Evolutionary conservation across 23 tunicate species (phyloP).

Genomic region (Trididemnum clinides): DNA sequence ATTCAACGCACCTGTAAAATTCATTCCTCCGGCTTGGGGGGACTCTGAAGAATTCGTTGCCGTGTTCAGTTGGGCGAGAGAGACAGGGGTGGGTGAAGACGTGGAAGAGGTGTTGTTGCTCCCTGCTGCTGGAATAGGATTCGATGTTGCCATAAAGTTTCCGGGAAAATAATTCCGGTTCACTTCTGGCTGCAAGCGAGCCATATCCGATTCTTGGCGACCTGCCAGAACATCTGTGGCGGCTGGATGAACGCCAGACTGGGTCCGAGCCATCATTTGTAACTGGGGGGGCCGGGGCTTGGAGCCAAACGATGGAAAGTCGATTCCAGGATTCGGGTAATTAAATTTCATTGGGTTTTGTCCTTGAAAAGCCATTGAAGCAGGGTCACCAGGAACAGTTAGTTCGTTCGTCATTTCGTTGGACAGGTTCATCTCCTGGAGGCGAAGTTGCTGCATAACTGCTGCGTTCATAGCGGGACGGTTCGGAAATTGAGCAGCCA

Average conservation of each 20-base stretch:
- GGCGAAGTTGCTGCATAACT: constrained; percentile 33
- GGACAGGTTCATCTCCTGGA: constrained; percentile 28
- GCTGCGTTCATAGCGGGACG: constrained; percentile 22
- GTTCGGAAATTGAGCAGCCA: constrained; percentile 63
- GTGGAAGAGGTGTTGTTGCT: constrained; percentile 76
- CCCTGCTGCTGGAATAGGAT: constrained; percentile 33
- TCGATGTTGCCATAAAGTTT: constrained; percentile 5
- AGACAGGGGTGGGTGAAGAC: constrained; percentile 68
- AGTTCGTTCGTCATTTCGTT: background rate
- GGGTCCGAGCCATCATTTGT: background rate
- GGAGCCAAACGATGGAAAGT: background rate
- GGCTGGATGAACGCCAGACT: background rate
- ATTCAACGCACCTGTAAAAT: constrained; percentile 30
- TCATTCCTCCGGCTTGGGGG: constrained; percentile 65
- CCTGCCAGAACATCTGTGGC: background rate
- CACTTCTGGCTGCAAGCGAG: background rate
- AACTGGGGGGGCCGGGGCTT: background rate
- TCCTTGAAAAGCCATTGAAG: background rate
- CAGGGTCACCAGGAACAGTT: background rate
- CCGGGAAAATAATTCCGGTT: constrained; percentile 18
- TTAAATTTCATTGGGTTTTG: background rate
- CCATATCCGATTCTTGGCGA: constrained; percentile 4
- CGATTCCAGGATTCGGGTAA: constrained; percentile 8
- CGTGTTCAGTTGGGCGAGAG: constrained; percentile 20
- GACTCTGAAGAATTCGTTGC: constrained; percentile 26